Conservation (phyloP, 2,888 invertebrate species). For the Rhagophthalmus giganteus region DNA sequence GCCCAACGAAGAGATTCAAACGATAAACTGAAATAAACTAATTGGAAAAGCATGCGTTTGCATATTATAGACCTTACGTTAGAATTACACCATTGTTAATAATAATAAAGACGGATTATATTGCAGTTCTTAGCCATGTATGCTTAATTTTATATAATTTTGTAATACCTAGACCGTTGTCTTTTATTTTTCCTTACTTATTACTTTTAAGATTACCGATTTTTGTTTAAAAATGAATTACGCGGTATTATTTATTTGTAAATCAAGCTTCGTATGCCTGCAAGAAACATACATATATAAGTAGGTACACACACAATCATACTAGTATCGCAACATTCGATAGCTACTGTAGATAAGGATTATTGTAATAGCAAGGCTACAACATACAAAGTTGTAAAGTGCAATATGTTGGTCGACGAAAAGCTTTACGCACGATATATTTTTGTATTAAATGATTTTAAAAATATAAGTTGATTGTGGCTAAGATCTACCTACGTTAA, state of each 20-base stretch:
- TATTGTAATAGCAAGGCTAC: slow-evolving; percentile 1
- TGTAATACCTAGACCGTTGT: background rate
- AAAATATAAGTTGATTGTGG: slow-evolving; percentile 8
- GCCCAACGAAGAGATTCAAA: slow-evolving; percentile 22
- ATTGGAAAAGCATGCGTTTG: slow-evolving; percentile 5
- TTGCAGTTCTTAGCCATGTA: slow-evolving; percentile 22
- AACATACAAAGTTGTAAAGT: slow-evolving; percentile 1
- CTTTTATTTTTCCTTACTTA: background rate
- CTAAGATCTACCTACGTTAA: slow-evolving; percentile 18
- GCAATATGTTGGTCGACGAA: slow-evolving; percentile 1
- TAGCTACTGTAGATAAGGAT: too few species aligned
- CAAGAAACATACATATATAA: too few species aligned
- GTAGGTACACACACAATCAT: too few species aligned
- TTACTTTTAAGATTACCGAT: too few species aligned
- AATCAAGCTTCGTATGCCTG: too few species aligned
- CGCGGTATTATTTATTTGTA: too few species aligned
- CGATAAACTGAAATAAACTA: slow-evolving; percentile 8
- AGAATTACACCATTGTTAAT: slow-evolving; percentile 17
- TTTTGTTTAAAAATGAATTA: slow-evolving; percentile 1
- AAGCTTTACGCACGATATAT: too few species aligned
- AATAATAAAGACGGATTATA: slow-evolving; percentile 27
- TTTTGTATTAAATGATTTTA: background rate
- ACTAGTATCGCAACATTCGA: too few species aligned
- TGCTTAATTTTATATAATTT: slow-evolving; percentile 1
- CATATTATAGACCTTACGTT: slow-evolving; percentile 8